Conservation (phyloP, 2,797 vertebrate genomes). For the Gallinago stenura region DNA sequence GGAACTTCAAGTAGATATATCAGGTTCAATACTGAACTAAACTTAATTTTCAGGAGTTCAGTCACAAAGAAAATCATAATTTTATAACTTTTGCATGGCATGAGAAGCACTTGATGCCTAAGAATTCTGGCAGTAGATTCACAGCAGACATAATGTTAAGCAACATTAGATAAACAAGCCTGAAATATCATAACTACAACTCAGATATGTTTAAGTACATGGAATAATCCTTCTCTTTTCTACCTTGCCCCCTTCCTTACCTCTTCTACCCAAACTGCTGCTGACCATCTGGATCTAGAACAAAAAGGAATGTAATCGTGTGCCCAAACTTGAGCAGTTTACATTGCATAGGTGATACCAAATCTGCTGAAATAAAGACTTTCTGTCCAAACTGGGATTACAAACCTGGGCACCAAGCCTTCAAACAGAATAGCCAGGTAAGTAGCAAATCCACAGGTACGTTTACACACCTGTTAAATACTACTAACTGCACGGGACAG, state of each 20-base stretch:
- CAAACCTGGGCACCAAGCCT: background rate
- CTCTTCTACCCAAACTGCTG: background rate
- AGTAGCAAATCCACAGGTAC: background rate
- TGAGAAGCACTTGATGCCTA: background rate
- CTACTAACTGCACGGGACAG: background rate
- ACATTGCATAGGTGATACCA: background rate
- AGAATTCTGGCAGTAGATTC: background rate
- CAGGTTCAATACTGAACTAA: background rate
- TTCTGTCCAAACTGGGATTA: background rate
- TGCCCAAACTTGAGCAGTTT: accelerated
- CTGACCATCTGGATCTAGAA: background rate
- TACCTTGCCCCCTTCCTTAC: background rate
- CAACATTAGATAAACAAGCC: background rate
- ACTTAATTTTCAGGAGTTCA: background rate
- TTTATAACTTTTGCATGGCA: background rate
- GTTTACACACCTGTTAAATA: background rate
- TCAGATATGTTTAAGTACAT: background rate
- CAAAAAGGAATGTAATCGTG: background rate
- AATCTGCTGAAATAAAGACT: background rate
- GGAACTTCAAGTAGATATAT: background rate
- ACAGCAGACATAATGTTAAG: background rate
- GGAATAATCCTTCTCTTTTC: background rate
- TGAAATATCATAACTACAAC: background rate
- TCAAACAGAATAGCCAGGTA: background rate
- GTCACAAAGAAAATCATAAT: background rate